Evolutionary conservation across 1,140 invertebrate species (phyloP).

Genomic region (Odontomachus brunneus): DNA sequence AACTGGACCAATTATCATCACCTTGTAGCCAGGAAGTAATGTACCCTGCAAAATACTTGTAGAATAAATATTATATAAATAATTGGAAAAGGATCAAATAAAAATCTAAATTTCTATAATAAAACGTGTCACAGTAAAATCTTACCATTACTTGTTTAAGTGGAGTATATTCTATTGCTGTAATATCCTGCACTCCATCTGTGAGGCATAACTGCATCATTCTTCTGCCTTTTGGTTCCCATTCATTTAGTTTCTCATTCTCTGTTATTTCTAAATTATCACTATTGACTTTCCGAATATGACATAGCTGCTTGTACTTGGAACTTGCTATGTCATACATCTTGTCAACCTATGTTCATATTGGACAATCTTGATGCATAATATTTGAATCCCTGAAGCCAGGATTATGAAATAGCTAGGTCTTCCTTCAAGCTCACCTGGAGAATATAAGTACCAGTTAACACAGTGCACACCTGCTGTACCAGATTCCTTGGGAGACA

Average conservation of each 20-base stretch:
- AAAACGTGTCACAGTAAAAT: background rate
- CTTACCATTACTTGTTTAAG: constrained; percentile 84
- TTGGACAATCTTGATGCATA: constrained; percentile 19
- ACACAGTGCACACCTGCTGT: constrained; percentile 79
- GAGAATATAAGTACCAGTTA: constrained; percentile 86
- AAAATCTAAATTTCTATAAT: background rate
- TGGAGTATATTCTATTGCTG: constrained; percentile 90
- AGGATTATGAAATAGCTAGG: background rate
- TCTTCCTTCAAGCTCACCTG: constrained; percentile 84
- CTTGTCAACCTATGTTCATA: constrained; percentile 82
- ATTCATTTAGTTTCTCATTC: constrained; percentile 81
- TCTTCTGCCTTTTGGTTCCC: constrained; percentile 84
- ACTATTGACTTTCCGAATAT: constrained; percentile 86
- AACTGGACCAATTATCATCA: constrained; percentile 88
- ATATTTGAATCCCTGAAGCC: background rate
- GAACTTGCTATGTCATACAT: constrained; percentile 87
- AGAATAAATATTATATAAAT: background rate
- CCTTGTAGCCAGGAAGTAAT: constrained; percentile 82
- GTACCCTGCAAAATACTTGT: constrained; percentile 73
- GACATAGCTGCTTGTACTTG: constrained; percentile 88
- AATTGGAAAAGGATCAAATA: background rate
- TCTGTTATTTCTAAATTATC: constrained; percentile 85
- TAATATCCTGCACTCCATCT: constrained; percentile 90
- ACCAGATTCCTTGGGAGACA: constrained; percentile 86
- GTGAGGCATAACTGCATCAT: constrained; percentile 91